Percentiles rank a stretch among this genome's conserved stretches.
Evolutionary conservation across 2,888 invertebrate genomes (phyloP).

Genomic region (Platycheirus albimanus): DNA sequence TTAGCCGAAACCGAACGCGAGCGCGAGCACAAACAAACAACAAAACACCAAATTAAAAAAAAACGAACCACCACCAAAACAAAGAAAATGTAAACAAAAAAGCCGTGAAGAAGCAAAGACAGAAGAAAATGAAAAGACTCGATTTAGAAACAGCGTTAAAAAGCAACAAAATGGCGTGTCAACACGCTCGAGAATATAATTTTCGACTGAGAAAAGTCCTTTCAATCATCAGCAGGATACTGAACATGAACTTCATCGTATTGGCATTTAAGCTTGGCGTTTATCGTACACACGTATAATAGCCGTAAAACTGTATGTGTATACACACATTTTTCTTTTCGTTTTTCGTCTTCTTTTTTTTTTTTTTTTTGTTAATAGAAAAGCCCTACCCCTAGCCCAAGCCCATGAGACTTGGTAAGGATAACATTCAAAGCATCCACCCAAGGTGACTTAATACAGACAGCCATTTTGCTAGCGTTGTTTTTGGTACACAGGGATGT

Average conservation of each 20-base stretch:
- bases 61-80: constrained; percentile 34
- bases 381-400: constrained; percentile 30
- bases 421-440: constrained; percentile 58
- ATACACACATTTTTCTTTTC: no score
- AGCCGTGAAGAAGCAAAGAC: constrained; percentile 70
- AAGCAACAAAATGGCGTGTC: constrained; percentile 81
- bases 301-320: constrained; percentile 33
- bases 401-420: constrained; percentile 21
- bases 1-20: constrained; percentile 18
- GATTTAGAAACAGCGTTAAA: constrained; percentile 77
- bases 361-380: background rate
- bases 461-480: constrained; percentile 22
- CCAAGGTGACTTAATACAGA: constrained; percentile 63
- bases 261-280: constrained; percentile 63
- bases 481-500: constrained; percentile 54
- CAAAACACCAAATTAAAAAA: constrained; percentile 20
- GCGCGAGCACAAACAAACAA: constrained; percentile 31
- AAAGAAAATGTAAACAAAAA: constrained; percentile 72
- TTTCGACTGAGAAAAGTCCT: constrained; percentile 79
- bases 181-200: constrained; percentile 82
- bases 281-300: constrained; percentile 43
- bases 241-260: constrained; percentile 70
- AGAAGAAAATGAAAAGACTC: constrained; percentile 74
- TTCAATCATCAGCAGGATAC: constrained; percentile 72
- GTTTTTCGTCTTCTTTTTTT: background rate